phyloP scores from a whole-genome alignment of 2,888 invertebrate species.

The Epistrophella euchroma region DNA sequence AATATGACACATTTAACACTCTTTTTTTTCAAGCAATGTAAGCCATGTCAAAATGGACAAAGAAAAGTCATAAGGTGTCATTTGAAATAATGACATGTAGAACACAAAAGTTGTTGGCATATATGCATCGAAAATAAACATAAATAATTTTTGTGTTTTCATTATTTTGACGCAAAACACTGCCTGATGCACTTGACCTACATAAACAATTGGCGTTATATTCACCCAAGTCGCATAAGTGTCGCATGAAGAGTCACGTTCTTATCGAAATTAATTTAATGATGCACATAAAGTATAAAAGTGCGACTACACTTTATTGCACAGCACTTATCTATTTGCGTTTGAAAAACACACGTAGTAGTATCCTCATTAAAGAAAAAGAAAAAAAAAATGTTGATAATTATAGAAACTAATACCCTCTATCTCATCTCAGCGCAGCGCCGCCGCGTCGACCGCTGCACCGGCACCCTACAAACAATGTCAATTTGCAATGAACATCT shows the following conservation, averaged over 20 bases:
- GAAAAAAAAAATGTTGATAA: slow-evolving; percentile 43
- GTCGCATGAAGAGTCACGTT: slow-evolving; percentile 68
- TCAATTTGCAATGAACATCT: slow-evolving; percentile 29
- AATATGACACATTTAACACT: neutral
- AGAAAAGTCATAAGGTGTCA: slow-evolving; percentile 24
- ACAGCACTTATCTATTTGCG: slow-evolving; percentile 46
- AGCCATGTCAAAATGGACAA: slow-evolving; percentile 14
- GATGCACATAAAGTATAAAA: slow-evolving; percentile 54
- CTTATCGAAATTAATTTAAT: slow-evolving; percentile 71
- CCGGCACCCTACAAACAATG: slow-evolving; percentile 22
- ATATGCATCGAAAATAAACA: slow-evolving; percentile 42
- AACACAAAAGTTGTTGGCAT: slow-evolving; percentile 56
- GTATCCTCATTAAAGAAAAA: slow-evolving; percentile 15
- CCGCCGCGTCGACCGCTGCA: neutral
- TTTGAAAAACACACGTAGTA: slow-evolving; percentile 42
- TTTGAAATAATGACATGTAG: slow-evolving; percentile 28
- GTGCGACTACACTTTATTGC: slow-evolving; percentile 52
- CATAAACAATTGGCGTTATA: slow-evolving; percentile 49
- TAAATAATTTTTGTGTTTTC: slow-evolving; percentile 29
- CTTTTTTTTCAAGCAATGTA: neutral
- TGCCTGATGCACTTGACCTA: slow-evolving; percentile 73
- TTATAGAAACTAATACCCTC: slow-evolving; percentile 45
- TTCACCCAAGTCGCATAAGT: slow-evolving; percentile 57
- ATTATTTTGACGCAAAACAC: slow-evolving; percentile 55
- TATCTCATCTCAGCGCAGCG: slow-evolving; percentile 1